Evolutionary conservation across 2,888 invertebrate genomes (phyloP).

Genomic region (Trilocha varians): DNA sequence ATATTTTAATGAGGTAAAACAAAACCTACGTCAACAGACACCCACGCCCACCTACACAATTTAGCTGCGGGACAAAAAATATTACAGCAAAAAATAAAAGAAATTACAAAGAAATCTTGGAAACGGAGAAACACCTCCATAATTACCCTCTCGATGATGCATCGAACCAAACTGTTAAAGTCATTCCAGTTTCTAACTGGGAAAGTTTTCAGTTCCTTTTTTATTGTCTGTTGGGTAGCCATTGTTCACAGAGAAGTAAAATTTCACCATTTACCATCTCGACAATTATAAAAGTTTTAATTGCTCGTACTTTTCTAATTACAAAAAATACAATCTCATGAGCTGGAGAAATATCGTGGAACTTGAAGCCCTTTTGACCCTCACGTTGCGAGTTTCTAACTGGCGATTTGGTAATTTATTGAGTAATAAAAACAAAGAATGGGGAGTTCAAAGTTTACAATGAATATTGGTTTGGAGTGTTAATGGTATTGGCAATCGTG

Average conservation of each 20-base stretch:
- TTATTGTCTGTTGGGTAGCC: constrained; percentile 56
- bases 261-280: constrained; percentile 57
- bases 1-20: too few species aligned
- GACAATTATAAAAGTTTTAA: constrained; percentile 72
- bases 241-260: constrained; percentile 62
- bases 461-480: not conserved
- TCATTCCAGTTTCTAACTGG: constrained; percentile 54
- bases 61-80: too few species aligned
- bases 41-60: too few species aligned
- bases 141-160: constrained; percentile 25
- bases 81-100: constrained; percentile 1
- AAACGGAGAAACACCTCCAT: constrained; percentile 1
- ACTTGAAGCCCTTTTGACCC: constrained; percentile 23
- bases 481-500: too few species aligned
- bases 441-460: constrained; percentile 6
- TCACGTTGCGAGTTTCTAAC: constrained; percentile 24
- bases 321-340: constrained; percentile 65
- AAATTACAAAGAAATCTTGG: not conserved
- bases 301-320: constrained; percentile 69
- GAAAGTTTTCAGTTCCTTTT: constrained; percentile 62
- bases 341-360: constrained; percentile 43
- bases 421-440: constrained; percentile 27
- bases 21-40: too few species aligned
- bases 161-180: constrained; percentile 38
- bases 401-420: constrained; percentile 28